These are phyloP conservation scores for Oligia fasciuncula DNA, from an alignment of 2,888 invertebrate genomes.

Conservation along the genomic window DNA sequence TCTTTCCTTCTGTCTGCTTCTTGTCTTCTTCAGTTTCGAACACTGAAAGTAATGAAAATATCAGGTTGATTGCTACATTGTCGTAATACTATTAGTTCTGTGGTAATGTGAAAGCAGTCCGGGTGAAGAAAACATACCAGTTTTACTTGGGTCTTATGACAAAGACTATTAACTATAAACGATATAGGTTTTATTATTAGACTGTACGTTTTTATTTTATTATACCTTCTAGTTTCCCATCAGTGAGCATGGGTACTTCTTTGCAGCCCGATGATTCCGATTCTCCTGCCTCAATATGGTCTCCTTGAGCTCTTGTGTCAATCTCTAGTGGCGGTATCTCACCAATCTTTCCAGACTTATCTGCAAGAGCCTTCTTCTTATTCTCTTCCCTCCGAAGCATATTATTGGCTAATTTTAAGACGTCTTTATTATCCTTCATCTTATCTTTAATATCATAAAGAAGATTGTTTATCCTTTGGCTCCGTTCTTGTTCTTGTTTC, in stretches of 20 bases:
- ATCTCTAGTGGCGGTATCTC: constrained; percentile 66
- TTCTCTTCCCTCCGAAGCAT: constrained; percentile 80
- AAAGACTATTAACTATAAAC: background rate
- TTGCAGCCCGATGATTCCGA: constrained; percentile 16
- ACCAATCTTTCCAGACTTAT: constrained; percentile 62
- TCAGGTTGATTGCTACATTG: background rate
- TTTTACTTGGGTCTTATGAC: background rate
- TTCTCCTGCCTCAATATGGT: constrained; percentile 65
- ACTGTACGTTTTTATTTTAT: background rate
- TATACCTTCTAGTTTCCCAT: constrained; percentile 39
- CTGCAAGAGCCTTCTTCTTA: constrained; percentile 68
- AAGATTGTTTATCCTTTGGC: constrained; percentile 79
- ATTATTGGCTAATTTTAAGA: constrained; percentile 82
- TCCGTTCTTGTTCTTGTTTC: constrained; percentile 76
- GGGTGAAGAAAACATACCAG: background rate
- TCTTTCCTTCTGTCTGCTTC: constrained; percentile 69
- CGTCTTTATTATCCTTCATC: constrained; percentile 87
- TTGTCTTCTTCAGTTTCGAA: constrained; percentile 56
- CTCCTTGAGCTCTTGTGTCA: constrained; percentile 80
- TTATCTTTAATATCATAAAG: constrained; percentile 84
- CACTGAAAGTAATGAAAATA: constrained; percentile 37
- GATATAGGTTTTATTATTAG: background rate
- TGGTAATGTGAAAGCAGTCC: background rate
- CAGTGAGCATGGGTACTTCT: constrained; percentile 21
- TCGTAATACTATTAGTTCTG: background rate